Base-by-base conservation (phyloP, 2,888 invertebrate species). In the Poecilobothrus nobilitatus region DNA sequence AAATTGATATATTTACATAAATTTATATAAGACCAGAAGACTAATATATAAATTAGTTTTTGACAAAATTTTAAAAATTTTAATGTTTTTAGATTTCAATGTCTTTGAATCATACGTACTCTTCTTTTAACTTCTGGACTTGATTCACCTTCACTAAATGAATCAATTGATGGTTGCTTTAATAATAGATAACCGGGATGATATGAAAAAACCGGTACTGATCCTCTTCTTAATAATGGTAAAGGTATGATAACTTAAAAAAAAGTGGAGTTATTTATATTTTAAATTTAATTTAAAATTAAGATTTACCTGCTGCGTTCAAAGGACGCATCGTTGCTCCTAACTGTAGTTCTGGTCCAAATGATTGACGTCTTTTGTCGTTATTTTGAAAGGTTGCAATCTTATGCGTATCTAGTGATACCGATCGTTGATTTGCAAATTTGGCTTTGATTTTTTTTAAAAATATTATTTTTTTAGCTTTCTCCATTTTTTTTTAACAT, bases 91-190 rank as follows among this genome's bases (percentile, higher is more conserved):
- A 15, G 1, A 12, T 69, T 70, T 74, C n/a, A 80, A 72, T 80
- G 80, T 34, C 80, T 76, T 73, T 80, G 79, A 21, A 80, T 80
- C 80, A 80, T 80, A 66, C 80, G 78, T 4, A 80, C 80, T 44
- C 80, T 76, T 15, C 80, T 76, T 73, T 80, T 80, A 0, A 71
- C 65, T 70, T 80, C 80, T 5, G 74, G 72, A 67, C 74, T 72
- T 37, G 72, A 71, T 71, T 75, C 75, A 66, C 71, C 72, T 66
- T 74, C 74, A 70, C 71, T 72, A 68, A 68, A 67, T 68, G 70
- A 69, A 27, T 63, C 63, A 12, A 63, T 63, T 2, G 63, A 63
- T 18, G 27, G 12, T 27, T 18, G 12, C 12, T 27, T 22, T 15
- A 63, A 18, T 12, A 27, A 27, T 18, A 27, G 22, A 27, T 27